These are phyloP conservation scores for Epirrita christyi DNA, from an alignment of 2,888 invertebrate genomes.

Conservation along the genomic window DNA sequence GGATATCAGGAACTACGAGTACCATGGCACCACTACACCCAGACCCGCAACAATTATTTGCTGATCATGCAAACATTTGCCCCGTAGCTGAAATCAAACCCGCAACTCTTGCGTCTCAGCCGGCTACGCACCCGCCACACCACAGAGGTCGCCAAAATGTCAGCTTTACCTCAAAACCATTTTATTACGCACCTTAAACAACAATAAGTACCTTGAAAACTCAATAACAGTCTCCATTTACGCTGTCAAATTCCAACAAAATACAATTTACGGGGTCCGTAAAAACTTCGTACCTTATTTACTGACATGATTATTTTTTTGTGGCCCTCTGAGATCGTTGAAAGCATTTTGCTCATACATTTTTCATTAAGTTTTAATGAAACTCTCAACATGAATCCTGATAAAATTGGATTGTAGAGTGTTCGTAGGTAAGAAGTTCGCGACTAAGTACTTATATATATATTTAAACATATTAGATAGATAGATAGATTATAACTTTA, in stretches of 20 bases:
- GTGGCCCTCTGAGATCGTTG: conserved; percentile 37
- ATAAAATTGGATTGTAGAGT: not conserved
- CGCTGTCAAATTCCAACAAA: conserved; percentile 31
- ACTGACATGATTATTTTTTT: conserved; percentile 45
- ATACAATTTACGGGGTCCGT: conserved; percentile 31
- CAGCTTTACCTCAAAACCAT: too few relatives aligned
- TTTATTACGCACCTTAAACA: not conserved
- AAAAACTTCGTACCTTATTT: conserved; percentile 39
- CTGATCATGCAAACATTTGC: too few relatives aligned
- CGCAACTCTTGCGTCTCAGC: too few relatives aligned
- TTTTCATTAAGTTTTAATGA: conserved; percentile 46
- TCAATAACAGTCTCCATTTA: conserved; percentile 29
- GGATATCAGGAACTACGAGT: too few relatives aligned
- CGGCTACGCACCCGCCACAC: too few relatives aligned
- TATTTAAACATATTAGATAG: too few relatives aligned
- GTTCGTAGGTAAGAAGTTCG: not conserved
- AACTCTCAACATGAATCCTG: conserved; percentile 36
- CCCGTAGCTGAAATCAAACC: too few relatives aligned
- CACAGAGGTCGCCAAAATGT: too few relatives aligned
- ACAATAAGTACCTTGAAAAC: conserved; percentile 23
- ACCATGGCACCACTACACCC: too few relatives aligned
- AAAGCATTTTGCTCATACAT: conserved; percentile 47
- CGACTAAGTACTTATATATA: too few relatives aligned
- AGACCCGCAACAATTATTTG: too few relatives aligned
- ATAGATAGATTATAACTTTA: too few relatives aligned